phyloP scores from a whole-genome alignment of 2,797 vertebrate genomes.

The Atherinosoma microstoma region DNA sequence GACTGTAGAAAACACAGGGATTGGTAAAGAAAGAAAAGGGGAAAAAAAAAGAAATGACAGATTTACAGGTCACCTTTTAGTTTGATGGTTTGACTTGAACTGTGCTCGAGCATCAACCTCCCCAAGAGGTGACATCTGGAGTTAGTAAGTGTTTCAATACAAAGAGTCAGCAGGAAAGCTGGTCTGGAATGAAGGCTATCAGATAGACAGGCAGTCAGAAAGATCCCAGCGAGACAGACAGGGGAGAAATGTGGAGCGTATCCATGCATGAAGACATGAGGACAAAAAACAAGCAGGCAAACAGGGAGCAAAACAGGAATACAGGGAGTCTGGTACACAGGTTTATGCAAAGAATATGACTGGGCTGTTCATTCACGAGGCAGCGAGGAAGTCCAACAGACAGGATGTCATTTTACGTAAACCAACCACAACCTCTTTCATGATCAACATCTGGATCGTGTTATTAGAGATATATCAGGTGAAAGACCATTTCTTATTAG shows the following conservation, averaged over 20 bases:
- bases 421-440: slow-evolving; percentile 11
- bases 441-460: slow-evolving; percentile 50
- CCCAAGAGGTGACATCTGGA: slow-evolving; percentile 61
- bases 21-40: slow-evolving; percentile 3
- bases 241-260: slow-evolving; percentile 6
- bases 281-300: slow-evolving; percentile 5
- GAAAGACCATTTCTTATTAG: slow-evolving; percentile 6
- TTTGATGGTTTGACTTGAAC: slow-evolving; percentile 47
- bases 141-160: slow-evolving; percentile 24
- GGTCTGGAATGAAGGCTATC: slow-evolving; percentile 18
- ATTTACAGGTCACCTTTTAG: slow-evolving; percentile 47
- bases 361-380: slow-evolving; percentile 12
- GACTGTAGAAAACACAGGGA: slow-evolving; percentile 11
- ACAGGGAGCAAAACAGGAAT: slow-evolving; percentile 11
- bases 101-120: slow-evolving; percentile 24
- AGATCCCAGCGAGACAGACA: slow-evolving; percentile 6
- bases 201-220: slow-evolving; percentile 3
- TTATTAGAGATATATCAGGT: slow-evolving; percentile 32
- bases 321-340: slow-evolving; percentile 6
- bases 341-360: slow-evolving; percentile 18
- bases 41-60: slow-evolving; percentile 31
- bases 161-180: slow-evolving; percentile 18
- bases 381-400: slow-evolving; percentile 29
- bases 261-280: slow-evolving; percentile 7
- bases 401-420: slow-evolving; percentile 32